A percentile compares a stretch with the other conserved stretches of the same genome.
Conservation (phyloP, 2,113 vertebrate species). For the Sinocyclocheilus maitianheensis region DNA sequence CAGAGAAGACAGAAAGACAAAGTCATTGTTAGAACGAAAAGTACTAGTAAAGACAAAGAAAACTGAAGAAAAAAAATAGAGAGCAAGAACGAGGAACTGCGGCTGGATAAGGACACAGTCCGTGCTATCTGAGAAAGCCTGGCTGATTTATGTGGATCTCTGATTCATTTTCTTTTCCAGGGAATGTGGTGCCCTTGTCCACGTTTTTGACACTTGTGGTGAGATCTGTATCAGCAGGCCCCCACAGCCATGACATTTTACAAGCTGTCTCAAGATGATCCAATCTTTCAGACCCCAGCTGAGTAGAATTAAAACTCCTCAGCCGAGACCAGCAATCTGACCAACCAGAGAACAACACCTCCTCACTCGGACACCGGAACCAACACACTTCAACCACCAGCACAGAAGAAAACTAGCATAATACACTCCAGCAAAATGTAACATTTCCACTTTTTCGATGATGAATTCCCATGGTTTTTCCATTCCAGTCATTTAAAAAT, state of each 20-base stretch:
- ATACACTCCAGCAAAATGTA: background rate
- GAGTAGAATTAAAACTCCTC: conserved; percentile 17
- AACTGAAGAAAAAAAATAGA: too few species aligned
- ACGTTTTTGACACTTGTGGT: conserved; percentile 39
- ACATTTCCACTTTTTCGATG: background rate
- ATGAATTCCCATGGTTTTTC: background rate
- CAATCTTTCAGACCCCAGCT: background rate
- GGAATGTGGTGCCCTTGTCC: background rate
- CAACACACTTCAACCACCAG: background rate
- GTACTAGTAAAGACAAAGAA: background rate
- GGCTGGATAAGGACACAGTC: background rate
- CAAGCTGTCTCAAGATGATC: conserved; percentile 25
- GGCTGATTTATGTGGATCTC: conserved; percentile 45
- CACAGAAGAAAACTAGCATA: background rate
- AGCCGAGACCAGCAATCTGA: conserved; percentile 3
- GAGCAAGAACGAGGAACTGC: background rate
- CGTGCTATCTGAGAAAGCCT: background rate
- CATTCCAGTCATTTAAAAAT: background rate
- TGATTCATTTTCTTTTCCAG: conserved; percentile 28
- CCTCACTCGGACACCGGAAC: background rate
- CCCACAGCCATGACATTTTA: conserved; percentile 31
- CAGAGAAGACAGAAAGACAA: too few species aligned
- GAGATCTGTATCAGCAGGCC: conserved; percentile 43
- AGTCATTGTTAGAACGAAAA: too few species aligned
- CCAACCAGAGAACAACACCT: background rate